Evolutionary conservation across 2,113 vertebrate genomes (phyloP), one percentile per base, ranked within the genome.

Genomic region (Nansenia antarctica): DNA sequence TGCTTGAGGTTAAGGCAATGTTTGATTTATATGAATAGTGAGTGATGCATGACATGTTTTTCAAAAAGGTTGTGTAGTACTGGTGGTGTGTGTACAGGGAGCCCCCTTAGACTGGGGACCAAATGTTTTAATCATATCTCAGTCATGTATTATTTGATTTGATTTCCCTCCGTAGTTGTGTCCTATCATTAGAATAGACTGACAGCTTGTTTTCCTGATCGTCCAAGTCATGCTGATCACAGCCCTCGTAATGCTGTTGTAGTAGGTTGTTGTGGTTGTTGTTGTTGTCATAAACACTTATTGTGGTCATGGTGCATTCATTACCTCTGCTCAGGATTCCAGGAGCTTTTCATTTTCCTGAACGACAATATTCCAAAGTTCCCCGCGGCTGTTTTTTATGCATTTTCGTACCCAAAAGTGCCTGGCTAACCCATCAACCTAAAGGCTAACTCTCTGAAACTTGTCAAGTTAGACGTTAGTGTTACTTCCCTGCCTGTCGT

Each of bases 401-500:
- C 66, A 80, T 76, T 63, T 71, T 69, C 47, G 76, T 59, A 79
- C 69, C 59, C 22, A 65, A 62, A 88, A 90, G 87, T 90, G 86
- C 89, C 89, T 90, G 84, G 70, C 78, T n/a, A 72, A 53, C 3
- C 61, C 59, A 31, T 57, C 15, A 29, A 11, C 26, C 54, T 18
- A 18, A 24, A 26, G 53, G 5, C 53, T 26, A 53, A 29, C 8
- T 2, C 37, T 9, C n/a, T 8, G n/a, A 18, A 2, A 11, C 12
- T 15, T 45, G 2, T 5, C 14, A 47, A 47, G 14, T 5, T 47
- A 47, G 15, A 47, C n/a, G 42, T 47, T 12, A 47, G 14, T 0
- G 2, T n/a, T 47, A 18, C n/a, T 18, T 1, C 42, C 15, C 42
- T 26, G 5, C n/a, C n/a, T n/a, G n/a, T n/a, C n/a, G n/a, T n/a